Evolutionary conservation across 2,113 vertebrate species (phyloP).

Genomic region (Scomber scombrus): DNA sequence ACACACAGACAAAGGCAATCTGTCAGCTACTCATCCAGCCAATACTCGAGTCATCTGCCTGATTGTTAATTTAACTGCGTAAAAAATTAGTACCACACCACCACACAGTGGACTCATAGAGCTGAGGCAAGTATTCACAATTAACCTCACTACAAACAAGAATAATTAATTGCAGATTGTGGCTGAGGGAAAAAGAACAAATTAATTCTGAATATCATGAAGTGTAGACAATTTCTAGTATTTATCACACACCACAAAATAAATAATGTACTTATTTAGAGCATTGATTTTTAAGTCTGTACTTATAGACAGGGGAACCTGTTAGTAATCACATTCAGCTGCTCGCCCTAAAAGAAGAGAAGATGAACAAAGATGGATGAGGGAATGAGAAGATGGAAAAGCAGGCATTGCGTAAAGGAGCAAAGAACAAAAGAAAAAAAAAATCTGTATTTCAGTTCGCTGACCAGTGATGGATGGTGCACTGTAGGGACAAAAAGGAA

Average conservation of each 20-base stretch:
- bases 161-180: neutral
- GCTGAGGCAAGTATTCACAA: neutral
- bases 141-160: neutral
- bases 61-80: constrained; percentile 4
- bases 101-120: neutral
- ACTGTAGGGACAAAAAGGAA: neutral
- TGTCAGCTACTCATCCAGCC: constrained; percentile 1
- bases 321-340: neutral
- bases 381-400: neutral
- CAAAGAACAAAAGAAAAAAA: too few species aligned
- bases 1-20: neutral
- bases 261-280: neutral
- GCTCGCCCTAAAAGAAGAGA: neutral
- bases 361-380: neutral
- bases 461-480: constrained; percentile 36
- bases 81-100: neutral
- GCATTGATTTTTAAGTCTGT: neutral
- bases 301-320: neutral
- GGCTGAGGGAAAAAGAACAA: too few species aligned
- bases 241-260: neutral
- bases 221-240: neutral
- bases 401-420: neutral
- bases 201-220: neutral
- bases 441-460: constrained; percentile 10
- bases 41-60: neutral